Evolutionary conservation across 2,797 vertebrate species (phyloP).

Genomic region (Harpagifer antarcticus): DNA sequence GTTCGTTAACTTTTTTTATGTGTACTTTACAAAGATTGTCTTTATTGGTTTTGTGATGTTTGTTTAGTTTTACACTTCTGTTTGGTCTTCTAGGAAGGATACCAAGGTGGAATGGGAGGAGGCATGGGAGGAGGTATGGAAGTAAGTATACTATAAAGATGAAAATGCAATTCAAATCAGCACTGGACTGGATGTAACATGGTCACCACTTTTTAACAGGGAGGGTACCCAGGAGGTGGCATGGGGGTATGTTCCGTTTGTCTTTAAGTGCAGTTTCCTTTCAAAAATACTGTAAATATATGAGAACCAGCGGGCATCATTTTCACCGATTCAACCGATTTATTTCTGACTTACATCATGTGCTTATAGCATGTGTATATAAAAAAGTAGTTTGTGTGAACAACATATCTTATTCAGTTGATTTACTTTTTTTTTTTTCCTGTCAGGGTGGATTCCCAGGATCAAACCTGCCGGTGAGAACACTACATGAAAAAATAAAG

Average conservation of each 20-base stretch:
- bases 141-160: slow-evolving; percentile 30
- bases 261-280: neutral
- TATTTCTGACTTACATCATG: neutral
- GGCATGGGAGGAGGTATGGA: slow-evolving; percentile 43
- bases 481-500: neutral
- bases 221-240: slow-evolving; percentile 58
- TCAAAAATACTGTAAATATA: neutral
- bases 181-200: neutral
- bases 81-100: slow-evolving; percentile 49
- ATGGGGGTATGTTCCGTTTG: slow-evolving; percentile 57
- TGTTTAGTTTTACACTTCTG: slow-evolving; percentile 2
- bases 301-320: neutral
- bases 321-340: neutral
- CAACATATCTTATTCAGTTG: neutral
- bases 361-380: neutral
- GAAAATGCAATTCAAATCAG: neutral
- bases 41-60: neutral
- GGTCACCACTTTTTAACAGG: slow-evolving; percentile 40
- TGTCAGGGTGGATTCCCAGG: slow-evolving; percentile 68
- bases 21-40: too few relatives aligned
- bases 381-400: neutral
- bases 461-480: slow-evolving; percentile 78
- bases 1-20: neutral
- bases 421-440: neutral
- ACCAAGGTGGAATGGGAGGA: slow-evolving; percentile 33